phyloP scores from a whole-genome alignment of 2,797 vertebrate genomes.

The Epinephelus coioides region DNA sequence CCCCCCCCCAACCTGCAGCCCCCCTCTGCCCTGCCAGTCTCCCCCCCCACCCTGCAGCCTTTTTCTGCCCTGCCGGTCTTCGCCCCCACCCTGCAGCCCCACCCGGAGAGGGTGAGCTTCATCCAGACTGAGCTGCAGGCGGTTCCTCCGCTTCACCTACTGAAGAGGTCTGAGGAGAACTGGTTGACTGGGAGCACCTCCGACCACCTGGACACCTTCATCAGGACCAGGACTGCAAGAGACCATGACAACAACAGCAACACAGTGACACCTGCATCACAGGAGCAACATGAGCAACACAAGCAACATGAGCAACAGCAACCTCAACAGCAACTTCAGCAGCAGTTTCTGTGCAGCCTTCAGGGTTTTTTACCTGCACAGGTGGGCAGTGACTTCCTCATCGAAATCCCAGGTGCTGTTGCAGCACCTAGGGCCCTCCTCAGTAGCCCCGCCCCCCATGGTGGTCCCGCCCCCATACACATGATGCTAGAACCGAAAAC shows the following conservation, averaged over 20 bases:
- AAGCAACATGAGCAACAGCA: not conserved
- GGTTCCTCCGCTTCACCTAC: conserved; percentile 6
- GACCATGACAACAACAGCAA: not conserved
- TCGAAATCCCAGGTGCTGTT: conserved; percentile 57
- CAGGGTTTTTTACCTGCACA: conserved; percentile 45
- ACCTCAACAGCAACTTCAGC: not conserved
- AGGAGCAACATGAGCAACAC: conserved; percentile 4
- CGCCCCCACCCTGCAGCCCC: conserved; percentile 3
- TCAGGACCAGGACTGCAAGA: not conserved
- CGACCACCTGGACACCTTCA: conserved; percentile 19
- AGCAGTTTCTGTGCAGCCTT: conserved; percentile 40
- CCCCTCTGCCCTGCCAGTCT: not conserved
- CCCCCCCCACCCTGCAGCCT: conserved; percentile 15
- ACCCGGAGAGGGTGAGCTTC: conserved; percentile 54
- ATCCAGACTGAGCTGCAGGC: conserved; percentile 29
- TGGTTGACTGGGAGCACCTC: not conserved
- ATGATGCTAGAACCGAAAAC: conserved; percentile 87
- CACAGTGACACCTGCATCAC: not conserved
- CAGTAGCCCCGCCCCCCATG: not conserved
- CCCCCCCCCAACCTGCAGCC: conserved; percentile 1
- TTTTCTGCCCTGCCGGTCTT: too few species aligned
- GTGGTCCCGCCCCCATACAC: conserved; percentile 60
- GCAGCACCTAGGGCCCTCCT: conserved; percentile 9
- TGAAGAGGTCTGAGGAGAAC: conserved; percentile 24
- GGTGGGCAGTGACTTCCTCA: conserved; percentile 4